phyloP scores from a whole-genome alignment of 1,140 invertebrate species.

The Belonocnema kinseyi region DNA sequence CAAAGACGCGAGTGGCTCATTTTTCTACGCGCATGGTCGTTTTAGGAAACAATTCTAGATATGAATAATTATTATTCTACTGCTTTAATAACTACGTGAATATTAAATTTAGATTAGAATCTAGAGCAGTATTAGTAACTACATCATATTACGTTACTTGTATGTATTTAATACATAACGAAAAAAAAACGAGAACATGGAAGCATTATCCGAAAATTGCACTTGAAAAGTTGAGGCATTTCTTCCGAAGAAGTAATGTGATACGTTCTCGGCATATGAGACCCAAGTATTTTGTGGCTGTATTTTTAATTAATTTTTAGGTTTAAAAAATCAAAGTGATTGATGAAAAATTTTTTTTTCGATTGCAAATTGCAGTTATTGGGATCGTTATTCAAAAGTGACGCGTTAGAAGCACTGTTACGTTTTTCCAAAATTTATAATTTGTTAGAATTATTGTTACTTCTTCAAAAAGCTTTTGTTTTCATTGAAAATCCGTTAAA shows the following conservation, averaged over 20 bases:
- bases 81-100: constrained; percentile 35
- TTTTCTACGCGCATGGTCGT: constrained; percentile 75
- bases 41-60: constrained; percentile 50
- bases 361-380: too few species aligned
- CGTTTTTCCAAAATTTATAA: too few species aligned
- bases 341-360: neutral
- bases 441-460: too few species aligned
- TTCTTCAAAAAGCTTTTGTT: too few species aligned
- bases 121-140: neutral
- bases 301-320: neutral
- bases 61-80: constrained; percentile 49
- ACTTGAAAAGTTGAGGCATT: neutral
- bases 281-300: neutral
- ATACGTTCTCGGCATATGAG: neutral
- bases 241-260: too few species aligned
- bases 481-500: too few species aligned
- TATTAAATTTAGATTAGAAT: constrained; percentile 3
- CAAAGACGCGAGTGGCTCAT: constrained; percentile 72
- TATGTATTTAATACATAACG: neutral
- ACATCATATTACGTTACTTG: neutral
- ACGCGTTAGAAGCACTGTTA: too few species aligned
- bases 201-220: neutral
- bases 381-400: too few species aligned
- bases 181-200: neutral
- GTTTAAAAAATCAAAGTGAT: neutral